Evolutionary conservation across 2,113 vertebrate species (phyloP), one percentile per base, ranked within the genome.

Genomic region (Melanerpes formicivorus): DNA sequence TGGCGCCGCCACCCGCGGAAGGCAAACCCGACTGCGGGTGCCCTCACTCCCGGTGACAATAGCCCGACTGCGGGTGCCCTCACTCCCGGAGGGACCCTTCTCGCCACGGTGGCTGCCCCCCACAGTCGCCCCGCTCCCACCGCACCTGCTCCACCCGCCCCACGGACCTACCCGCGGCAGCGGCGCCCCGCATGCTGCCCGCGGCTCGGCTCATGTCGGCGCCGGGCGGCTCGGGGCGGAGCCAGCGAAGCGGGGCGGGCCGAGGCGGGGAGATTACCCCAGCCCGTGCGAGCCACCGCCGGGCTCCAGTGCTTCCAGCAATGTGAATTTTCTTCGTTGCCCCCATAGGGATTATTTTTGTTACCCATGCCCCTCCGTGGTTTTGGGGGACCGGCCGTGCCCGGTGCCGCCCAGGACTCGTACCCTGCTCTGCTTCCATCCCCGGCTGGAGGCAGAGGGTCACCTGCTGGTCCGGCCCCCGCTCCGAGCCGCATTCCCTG

Each of bases 321-420:
- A 74, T 66, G 86, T 78, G 79, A 21, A 0, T 1, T 14, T 1
- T 10, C 5, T 37, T 1, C 9, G 1, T 3, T 2, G 26, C 4
- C 6, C 6, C 40, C 42, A 14, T 29, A 7, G 21, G 15, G 62
- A 14, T 14, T 37, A 4, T 63, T 40, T 63, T 40, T 18, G 22
- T 23, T n/a, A n/a, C 59, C 60, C 77, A 9, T 42, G 46, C 66
- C 54, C 60, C 4, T 59, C 23, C 66, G 26, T 6, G 46, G 44
- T 22, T 73, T 9, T 7, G 9, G 9, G 29, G 15, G 10, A 9
- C 25, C 4, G 26, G 54, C 27, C 16, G 9, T 23, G 48, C 8
- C 65, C 44, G 32, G 32, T 7, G 56, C 19, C 40, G n/a, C 5
- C 55, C 3, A 32, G 18, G 32, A 19, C 21, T 63, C 22, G 21